Conservation (phyloP, 2,797 vertebrate genomes). For the Cuniculus paca region DNA sequence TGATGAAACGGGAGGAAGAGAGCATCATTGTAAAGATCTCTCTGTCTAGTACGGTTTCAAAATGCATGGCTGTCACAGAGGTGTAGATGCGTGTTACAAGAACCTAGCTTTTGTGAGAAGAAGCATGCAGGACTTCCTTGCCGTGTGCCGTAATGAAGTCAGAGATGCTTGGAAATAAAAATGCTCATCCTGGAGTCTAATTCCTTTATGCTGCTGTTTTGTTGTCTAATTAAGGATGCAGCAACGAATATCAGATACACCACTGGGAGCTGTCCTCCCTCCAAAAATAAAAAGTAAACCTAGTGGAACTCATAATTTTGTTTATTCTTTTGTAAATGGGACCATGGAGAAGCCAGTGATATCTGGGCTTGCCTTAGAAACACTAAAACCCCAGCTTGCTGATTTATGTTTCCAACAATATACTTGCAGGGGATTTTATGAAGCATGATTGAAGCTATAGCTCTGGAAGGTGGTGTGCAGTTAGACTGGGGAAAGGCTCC, state of each 20-base stretch:
- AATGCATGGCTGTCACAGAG: not conserved
- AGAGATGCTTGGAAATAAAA: slow-evolving; percentile 30
- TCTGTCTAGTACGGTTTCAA: slow-evolving; percentile 45
- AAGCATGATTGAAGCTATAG: slow-evolving; percentile 84
- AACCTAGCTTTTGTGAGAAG: slow-evolving; percentile 64
- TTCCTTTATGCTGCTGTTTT: slow-evolving; percentile 49
- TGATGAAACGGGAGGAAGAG: slow-evolving; percentile 43
- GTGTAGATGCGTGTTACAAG: not conserved
- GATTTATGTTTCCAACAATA: slow-evolving; percentile 81
- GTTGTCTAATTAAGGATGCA: slow-evolving; percentile 69
- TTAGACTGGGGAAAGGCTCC: slow-evolving; percentile 74
- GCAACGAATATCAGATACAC: slow-evolving; percentile 29
- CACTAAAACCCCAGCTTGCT: slow-evolving; percentile 53
- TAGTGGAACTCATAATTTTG: slow-evolving; percentile 73
- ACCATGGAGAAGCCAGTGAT: slow-evolving; percentile 62
- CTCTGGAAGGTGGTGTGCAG: slow-evolving; percentile 79
- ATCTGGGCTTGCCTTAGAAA: slow-evolving; percentile 78
- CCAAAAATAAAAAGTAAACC: slow-evolving; percentile 8
- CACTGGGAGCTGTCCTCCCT: slow-evolving; percentile 62
- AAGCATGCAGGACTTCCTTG: not conserved
- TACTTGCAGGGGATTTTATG: slow-evolving; percentile 82
- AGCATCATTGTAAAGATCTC: not conserved
- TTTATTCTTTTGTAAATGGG: slow-evolving; percentile 73
- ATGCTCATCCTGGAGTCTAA: not conserved
- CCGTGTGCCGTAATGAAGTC: slow-evolving; percentile 47